Evolutionary conservation across 2,888 invertebrate genomes (phyloP), one percentile per base, ranked within the genome.

Genomic region (Euplagia quadripunctaria): DNA sequence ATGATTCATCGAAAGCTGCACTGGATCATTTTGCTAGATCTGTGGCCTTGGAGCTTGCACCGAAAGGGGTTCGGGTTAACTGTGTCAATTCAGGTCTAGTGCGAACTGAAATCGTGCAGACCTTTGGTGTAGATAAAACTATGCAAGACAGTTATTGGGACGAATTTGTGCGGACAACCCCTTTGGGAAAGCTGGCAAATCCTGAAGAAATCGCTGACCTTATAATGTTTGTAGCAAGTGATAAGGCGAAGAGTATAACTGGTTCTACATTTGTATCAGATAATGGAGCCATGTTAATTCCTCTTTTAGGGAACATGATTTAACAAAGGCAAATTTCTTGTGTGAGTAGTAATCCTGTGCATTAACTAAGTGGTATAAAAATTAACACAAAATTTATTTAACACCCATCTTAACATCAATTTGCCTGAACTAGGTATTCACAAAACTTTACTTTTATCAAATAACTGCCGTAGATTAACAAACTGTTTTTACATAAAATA

Each of bases 161-260:
- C 8, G 9, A 17, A 12, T 41, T 58, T 1, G 43, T 12, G 7
- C 31, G n/a, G 6, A 58, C 61, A 5, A 12, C 71, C 0, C 71
- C 71, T 41, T 67, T 71, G 12, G 67, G 67, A 14, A 71, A 72
- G 43, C 64, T 82, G 4, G 74, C 78, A 12, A 79, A 82, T 0
- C 51, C 83, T 2, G 76, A 80, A 55, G 85, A 86, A 71, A 80
- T 85, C 7, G 86, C 84, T 46, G 83, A 86, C 20, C 51, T 84
- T 4, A 77, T 85, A 20, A 52, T 79, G 11, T 81, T 77, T 63
- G 55, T 83, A n/a, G 78, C 84, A 0, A 82, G 83, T 70, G 83
- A 86, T 16, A 82, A 80, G 71, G 83, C 82, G 6, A 80, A 69
- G 55, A 79, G 82, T 42, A 78, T 85, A 9, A 86, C 86, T 1